Evolutionary conservation across 1,140 invertebrate species (phyloP).

Genomic region (Cydia fagiglandana): DNA sequence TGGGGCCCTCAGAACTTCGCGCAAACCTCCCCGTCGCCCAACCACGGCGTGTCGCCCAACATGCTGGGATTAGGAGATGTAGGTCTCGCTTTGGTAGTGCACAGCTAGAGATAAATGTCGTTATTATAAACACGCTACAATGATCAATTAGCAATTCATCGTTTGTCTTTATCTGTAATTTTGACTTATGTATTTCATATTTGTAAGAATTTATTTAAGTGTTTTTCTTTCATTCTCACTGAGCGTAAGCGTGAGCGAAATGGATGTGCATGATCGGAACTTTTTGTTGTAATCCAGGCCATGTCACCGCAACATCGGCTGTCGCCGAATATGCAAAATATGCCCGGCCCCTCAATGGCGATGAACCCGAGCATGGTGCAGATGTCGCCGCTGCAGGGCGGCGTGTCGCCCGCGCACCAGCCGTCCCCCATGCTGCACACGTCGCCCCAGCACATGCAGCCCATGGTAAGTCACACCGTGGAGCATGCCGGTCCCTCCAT

Average conservation of each 20-base stretch:
- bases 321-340: slow-evolving; percentile 36
- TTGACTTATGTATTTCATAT: too few species aligned
- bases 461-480: slow-evolving; percentile 29
- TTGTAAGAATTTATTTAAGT: too few species aligned
- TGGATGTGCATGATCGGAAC: too few species aligned
- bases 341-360: slow-evolving; percentile 12
- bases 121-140: too few species aligned
- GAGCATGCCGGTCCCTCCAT: neutral
- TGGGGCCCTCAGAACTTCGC: slow-evolving; percentile 31
- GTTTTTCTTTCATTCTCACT: too few species aligned
- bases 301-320: slow-evolving; percentile 21
- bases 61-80: slow-evolving; percentile 23
- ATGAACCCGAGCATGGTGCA: slow-evolving; percentile 39
- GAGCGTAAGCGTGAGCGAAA: too few species aligned
- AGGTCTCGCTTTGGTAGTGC: too few species aligned
- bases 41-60: slow-evolving; percentile 34
- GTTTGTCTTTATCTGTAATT: too few species aligned
- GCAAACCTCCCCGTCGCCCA: slow-evolving; percentile 18
- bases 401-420: slow-evolving; percentile 22
- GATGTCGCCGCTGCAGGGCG: slow-evolving; percentile 11
- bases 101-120: too few species aligned
- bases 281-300: neutral
- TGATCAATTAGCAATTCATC: too few species aligned
- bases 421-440: neutral
- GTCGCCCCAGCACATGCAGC: slow-evolving; percentile 26